Percentiles rank a stretch among this genome's conserved stretches.
phyloP scores from a whole-genome alignment of 2,888 invertebrate species.

The Lochmaea capreae region DNA sequence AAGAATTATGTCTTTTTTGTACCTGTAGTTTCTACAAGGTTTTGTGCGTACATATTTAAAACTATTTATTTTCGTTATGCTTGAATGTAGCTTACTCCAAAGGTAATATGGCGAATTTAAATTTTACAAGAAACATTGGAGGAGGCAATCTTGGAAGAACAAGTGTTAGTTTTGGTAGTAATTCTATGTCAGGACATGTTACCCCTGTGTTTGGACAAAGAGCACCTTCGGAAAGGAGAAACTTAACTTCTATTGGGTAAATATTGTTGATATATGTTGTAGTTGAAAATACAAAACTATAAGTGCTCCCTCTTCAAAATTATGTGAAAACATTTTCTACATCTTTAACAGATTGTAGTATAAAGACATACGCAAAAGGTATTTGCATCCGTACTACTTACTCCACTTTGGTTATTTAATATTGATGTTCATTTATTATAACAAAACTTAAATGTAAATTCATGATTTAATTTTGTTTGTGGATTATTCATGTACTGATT shows the following conservation, averaged over 20 bases:
- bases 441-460: no score
- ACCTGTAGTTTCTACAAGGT: constrained; percentile 53
- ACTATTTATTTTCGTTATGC: constrained; percentile 60
- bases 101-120: constrained; percentile 86
- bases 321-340: no score
- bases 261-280: constrained; percentile 17
- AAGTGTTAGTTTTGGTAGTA: constrained; percentile 74
- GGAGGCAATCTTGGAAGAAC: constrained; percentile 78
- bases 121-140: constrained; percentile 91
- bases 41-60: constrained; percentile 47
- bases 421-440: no score
- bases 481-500: no score
- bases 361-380: no score
- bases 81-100: constrained; percentile 56
- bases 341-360: no score
- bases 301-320: background rate
- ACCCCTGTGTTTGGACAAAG: constrained; percentile 86
- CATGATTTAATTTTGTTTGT: no score
- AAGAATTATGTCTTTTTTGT: constrained; percentile 60
- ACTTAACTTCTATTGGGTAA: constrained; percentile 67
- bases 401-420: no score
- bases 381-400: no score
- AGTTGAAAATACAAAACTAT: background rate
- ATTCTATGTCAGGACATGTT: constrained; percentile 80
- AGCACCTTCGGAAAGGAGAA: constrained; percentile 82